phyloP scores from a whole-genome alignment of 2,888 invertebrate species.

The Tuta absoluta region DNA sequence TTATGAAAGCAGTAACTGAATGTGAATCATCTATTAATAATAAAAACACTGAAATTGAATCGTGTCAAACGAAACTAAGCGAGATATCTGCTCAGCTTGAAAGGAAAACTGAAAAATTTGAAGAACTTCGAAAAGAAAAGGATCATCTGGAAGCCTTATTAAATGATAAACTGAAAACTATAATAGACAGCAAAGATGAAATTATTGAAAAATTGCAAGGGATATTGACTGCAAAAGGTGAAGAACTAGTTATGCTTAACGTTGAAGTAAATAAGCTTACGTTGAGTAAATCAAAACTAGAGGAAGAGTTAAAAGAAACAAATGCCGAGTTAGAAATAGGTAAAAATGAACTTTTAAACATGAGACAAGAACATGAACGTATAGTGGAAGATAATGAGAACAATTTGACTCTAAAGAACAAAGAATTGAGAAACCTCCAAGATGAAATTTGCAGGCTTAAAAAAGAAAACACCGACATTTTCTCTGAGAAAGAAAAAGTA shows the following conservation, averaged over 20 bases:
- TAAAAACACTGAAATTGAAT: slow-evolving; percentile 45
- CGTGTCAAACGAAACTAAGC: slow-evolving; percentile 41
- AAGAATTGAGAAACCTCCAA: slow-evolving; percentile 56
- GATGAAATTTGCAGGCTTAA: slow-evolving; percentile 50
- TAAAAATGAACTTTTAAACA: slow-evolving; percentile 56
- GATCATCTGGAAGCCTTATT: slow-evolving; percentile 59
- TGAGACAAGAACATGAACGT: slow-evolving; percentile 59
- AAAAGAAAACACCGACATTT: slow-evolving; percentile 41
- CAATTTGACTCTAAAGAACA: slow-evolving; percentile 56
- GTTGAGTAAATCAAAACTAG: slow-evolving; percentile 52
- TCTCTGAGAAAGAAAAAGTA: slow-evolving; percentile 47
- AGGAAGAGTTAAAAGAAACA: slow-evolving; percentile 62
- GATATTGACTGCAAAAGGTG: slow-evolving; percentile 60
- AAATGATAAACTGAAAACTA: slow-evolving; percentile 68
- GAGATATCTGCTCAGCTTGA: slow-evolving; percentile 44
- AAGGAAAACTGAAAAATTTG: slow-evolving; percentile 64
- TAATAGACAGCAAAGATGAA: slow-evolving; percentile 58
- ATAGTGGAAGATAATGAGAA: slow-evolving; percentile 50
- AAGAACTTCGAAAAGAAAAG: slow-evolving; percentile 66
- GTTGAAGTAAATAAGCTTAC: slow-evolving; percentile 61
- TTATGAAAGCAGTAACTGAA: slow-evolving; percentile 42
- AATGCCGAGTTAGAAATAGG: slow-evolving; percentile 66
- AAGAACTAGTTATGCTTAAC: slow-evolving; percentile 60
- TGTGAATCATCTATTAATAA: slow-evolving; percentile 43
- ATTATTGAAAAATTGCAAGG: slow-evolving; percentile 56